A percentile compares a stretch with the other conserved stretches of the same genome.
These are phyloP conservation scores for Meleagris gallopavo DNA, from an alignment of 2,113 vertebrate genomes.

Conservation along the genomic window DNA sequence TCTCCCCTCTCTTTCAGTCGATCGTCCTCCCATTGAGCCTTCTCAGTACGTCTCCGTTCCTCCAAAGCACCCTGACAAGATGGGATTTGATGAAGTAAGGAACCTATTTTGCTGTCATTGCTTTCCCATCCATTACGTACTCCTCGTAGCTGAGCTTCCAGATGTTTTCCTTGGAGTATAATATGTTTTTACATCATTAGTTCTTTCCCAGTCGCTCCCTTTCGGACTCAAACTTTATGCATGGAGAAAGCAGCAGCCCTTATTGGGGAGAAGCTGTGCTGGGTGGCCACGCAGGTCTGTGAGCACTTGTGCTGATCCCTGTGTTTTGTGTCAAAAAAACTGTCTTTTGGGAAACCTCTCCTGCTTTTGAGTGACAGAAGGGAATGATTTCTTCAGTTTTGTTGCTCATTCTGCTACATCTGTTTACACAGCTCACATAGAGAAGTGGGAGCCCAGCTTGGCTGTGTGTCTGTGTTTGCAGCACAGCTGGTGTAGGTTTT, in stretches of 20 bases:
- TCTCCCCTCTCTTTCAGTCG: slow-evolving; percentile 84
- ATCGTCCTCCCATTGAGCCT: slow-evolving; percentile 86
- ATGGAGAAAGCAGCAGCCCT: not conserved
- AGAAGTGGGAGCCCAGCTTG: not conserved
- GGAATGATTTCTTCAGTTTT: not conserved
- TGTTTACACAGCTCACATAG: not conserved
- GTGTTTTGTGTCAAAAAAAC: not conserved
- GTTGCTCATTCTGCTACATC: not conserved
- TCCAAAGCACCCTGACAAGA: slow-evolving; percentile 82
- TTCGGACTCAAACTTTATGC: not conserved
- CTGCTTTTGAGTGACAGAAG: not conserved
- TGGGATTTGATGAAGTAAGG: slow-evolving; percentile 93
- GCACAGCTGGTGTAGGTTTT: not conserved
- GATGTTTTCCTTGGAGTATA: not conserved
- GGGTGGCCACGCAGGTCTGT: not conserved
- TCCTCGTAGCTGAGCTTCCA: not conserved
- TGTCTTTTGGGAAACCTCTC: not conserved
- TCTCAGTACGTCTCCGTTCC: slow-evolving; percentile 83
- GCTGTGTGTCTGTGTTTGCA: not conserved
- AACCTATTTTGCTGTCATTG: not conserved
- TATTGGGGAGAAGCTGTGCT: not conserved
- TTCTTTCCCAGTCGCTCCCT: not conserved
- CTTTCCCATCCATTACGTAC: not conserved
- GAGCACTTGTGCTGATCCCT: not conserved
- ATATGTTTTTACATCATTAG: not conserved